A percentile compares a stretch with the other conserved stretches of the same genome.
Conservation (phyloP, 2,888 invertebrate species). For the Ischnura elegans region DNA sequence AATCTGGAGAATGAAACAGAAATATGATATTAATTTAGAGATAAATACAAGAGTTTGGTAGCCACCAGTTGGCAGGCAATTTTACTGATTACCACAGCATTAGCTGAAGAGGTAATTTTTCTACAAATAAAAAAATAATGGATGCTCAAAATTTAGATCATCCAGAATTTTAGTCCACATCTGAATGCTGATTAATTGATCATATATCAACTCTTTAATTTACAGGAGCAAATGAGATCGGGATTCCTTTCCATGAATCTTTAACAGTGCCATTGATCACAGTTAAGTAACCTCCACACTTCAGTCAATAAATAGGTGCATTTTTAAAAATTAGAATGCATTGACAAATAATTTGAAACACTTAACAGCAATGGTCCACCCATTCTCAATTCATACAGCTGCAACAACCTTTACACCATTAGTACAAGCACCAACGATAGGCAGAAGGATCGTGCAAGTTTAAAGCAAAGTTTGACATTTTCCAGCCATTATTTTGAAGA, state of each 20-base stretch:
- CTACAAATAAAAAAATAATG: neutral
- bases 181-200: no score
- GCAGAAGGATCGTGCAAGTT: constrained; percentile 30
- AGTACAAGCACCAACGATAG: constrained; percentile 45
- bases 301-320: constrained; percentile 45
- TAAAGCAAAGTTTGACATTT: neutral
- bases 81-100: neutral
- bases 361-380: constrained; percentile 7
- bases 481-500: constrained; percentile 4
- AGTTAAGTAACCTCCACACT: constrained; percentile 42
- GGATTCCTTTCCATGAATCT: constrained; percentile 10
- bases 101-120: neutral
- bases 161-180: no score
- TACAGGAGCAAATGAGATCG: constrained; percentile 47
- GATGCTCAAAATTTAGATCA: neutral
- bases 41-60: neutral
- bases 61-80: neutral
- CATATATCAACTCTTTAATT: neutral
- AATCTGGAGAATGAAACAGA: neutral
- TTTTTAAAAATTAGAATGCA: constrained; percentile 26
- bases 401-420: constrained; percentile 5
- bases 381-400: neutral
- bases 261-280: constrained; percentile 37
- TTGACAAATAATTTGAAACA: constrained; percentile 18
- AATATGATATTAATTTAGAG: neutral